Percentiles rank a stretch among this genome's conserved stretches.
phyloP scores from a whole-genome alignment of 2,888 invertebrate species.

The Papilio gigon region DNA sequence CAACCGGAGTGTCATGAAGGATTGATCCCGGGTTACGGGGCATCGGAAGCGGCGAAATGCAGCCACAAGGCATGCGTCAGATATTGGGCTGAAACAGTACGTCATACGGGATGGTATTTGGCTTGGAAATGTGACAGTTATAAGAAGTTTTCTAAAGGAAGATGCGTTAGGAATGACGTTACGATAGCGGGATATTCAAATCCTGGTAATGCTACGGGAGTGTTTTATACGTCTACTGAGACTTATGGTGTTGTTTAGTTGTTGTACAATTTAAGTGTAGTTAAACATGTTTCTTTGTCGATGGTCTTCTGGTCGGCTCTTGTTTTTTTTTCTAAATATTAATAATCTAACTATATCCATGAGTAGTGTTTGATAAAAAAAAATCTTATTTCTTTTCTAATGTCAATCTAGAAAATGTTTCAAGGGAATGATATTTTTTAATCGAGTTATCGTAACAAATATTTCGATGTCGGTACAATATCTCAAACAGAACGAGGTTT shows the following conservation, averaged over 20 bases:
- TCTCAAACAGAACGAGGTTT: neutral
- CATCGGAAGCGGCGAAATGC: conserved; percentile 39
- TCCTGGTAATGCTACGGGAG: conserved; percentile 39
- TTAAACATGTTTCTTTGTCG: too few relatives aligned
- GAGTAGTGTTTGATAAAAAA: too few relatives aligned
- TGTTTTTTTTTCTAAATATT: too few relatives aligned
- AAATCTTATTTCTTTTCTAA: too few relatives aligned
- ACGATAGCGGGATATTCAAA: conserved; percentile 40
- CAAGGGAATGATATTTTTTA: neutral
- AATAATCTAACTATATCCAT: too few relatives aligned
- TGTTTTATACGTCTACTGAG: conserved; percentile 39
- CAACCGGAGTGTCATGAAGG: conserved; percentile 64
- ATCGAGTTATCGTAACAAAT: neutral
- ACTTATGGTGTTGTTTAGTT: conserved; percentile 28
- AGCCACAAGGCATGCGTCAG: conserved; percentile 42
- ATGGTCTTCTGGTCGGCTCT: too few relatives aligned
- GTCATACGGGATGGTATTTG: conserved; percentile 36
- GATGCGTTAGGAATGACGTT: conserved; percentile 35
- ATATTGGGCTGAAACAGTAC: conserved; percentile 36
- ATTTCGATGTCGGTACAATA: conserved; percentile 1
- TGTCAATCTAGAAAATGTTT: neutral
- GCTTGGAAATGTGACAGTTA: conserved; percentile 39
- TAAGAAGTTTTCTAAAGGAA: conserved; percentile 34
- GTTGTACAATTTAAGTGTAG: neutral
- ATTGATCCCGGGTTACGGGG: conserved; percentile 36